Conservation (phyloP, 2,113 vertebrate species). For the Sinocyclocheilus maitianheensis region DNA sequence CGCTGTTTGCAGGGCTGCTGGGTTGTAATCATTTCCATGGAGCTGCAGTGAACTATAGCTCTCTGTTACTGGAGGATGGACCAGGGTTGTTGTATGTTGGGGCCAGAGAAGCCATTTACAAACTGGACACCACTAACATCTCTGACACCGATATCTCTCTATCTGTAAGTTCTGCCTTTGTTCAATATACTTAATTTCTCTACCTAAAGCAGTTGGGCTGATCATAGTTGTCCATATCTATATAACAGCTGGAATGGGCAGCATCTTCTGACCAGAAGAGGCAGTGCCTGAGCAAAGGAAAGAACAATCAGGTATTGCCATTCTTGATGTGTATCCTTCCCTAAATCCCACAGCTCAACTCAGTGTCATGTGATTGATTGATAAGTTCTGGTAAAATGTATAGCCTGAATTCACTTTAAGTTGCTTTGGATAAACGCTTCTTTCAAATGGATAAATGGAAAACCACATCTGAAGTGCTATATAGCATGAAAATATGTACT, state of each 20-base stretch:
- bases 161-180: slow-evolving; percentile 77
- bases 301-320: slow-evolving; percentile 86
- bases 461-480: background rate
- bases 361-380: background rate
- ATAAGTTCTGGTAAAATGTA: background rate
- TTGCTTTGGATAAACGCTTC: background rate
- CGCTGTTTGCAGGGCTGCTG: slow-evolving; percentile 77
- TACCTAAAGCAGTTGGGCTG: slow-evolving; percentile 19
- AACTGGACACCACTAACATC: slow-evolving; percentile 85
- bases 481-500: background rate
- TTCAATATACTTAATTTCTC: background rate
- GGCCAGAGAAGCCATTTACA: slow-evolving; percentile 87
- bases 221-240: slow-evolving; percentile 48
- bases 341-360: background rate
- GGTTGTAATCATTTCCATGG: slow-evolving; percentile 74
- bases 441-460: background rate
- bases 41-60: slow-evolving; percentile 85
- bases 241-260: slow-evolving; percentile 89
- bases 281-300: slow-evolving; percentile 90
- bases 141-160: slow-evolving; percentile 74
- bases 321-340: slow-evolving; percentile 5
- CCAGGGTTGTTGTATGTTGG: slow-evolving; percentile 86
- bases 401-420: background rate
- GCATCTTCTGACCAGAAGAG: slow-evolving; percentile 83
- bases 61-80: slow-evolving; percentile 88